Base-by-base conservation (phyloP, 2,888 invertebrate species). In the Temnothorax rugatulus region DNA sequence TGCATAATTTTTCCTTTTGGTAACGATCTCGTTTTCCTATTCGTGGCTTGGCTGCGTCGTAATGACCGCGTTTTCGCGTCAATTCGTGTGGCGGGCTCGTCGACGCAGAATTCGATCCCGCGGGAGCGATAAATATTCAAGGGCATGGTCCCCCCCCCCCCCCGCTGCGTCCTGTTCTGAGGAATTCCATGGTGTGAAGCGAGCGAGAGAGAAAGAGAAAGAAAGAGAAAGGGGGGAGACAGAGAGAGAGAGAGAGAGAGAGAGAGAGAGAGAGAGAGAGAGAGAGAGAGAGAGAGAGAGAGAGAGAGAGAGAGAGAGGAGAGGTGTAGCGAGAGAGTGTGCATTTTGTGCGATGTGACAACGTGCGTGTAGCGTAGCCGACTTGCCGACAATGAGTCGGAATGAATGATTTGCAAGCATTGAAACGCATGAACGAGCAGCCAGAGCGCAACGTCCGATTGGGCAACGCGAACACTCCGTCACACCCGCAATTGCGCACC, bases 381-480 rank as follows among this genome's bases (percentile, higher is more conserved):
- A 88, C 88, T 90, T 88, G 86, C 85, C 88, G 88, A 87, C 89
- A 89, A 92, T 92, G 91, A 90, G 90, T 88, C 88, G 86, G 90
- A 92, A 89, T 91, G 91, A 88, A 91, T 89, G 91, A 90, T 90
- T 90, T 90, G 90, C 90, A 89, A 92, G 89, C 90, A 91, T 87
- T 92, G 91, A 91, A 91, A 91, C 89, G 92, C 91, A 92, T 89
- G 91, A 91, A 89, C 89, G 91, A 88, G 87, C 92, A 89, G 87
- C 83, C 87, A 83, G 88, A 91, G 88, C 90, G 84, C 90, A 84
- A 87, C 88, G 87, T 90, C 89, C 91, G 90, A 91, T 91, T 90
- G 91, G 91, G 87, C 82, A 69, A 47, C 44, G 74, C 61, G 79
- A 73, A 66, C 68, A 85, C 83, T 82, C 79, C 79, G 83, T 84